phyloP scores from a whole-genome alignment of 1,140 invertebrate genomes.

The Trichonephila clavata region DNA sequence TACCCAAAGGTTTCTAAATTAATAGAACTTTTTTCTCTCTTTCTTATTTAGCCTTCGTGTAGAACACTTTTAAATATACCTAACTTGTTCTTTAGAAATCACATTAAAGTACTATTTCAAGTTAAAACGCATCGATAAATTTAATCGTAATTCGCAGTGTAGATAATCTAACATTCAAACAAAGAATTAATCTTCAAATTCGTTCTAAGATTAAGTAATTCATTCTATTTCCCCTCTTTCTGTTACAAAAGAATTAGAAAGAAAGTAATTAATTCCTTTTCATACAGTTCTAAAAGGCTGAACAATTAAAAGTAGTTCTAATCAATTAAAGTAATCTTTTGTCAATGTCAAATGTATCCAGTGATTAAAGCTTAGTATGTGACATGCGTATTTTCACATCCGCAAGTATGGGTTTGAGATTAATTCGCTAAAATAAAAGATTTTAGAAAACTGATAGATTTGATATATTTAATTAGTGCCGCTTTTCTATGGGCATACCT shows the following conservation, averaged over 20 bases:
- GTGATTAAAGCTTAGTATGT: too few species aligned
- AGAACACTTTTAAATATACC: background rate
- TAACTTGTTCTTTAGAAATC: background rate
- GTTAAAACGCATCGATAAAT: background rate
- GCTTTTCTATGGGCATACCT: too few species aligned
- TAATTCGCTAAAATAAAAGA: too few species aligned
- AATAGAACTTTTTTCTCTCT: background rate
- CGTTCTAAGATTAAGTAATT: background rate
- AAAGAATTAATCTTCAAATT: background rate
- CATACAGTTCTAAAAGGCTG: background rate
- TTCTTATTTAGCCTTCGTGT: constrained; percentile 11
- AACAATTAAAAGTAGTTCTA: background rate
- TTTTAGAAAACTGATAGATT: too few species aligned
- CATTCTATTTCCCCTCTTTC: background rate
- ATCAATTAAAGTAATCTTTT: background rate
- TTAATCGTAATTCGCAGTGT: constrained; percentile 12
- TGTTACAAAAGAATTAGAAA: background rate
- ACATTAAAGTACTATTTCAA: background rate
- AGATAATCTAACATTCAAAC: background rate
- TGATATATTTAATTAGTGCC: too few species aligned
- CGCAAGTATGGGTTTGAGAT: too few species aligned
- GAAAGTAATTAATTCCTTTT: background rate
- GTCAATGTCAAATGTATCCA: background rate
- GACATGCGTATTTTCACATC: too few species aligned
- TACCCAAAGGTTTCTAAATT: constrained; percentile 51